Conservation (phyloP, 2,113 vertebrate species). For the Plecturocebus donacophilus region DNA sequence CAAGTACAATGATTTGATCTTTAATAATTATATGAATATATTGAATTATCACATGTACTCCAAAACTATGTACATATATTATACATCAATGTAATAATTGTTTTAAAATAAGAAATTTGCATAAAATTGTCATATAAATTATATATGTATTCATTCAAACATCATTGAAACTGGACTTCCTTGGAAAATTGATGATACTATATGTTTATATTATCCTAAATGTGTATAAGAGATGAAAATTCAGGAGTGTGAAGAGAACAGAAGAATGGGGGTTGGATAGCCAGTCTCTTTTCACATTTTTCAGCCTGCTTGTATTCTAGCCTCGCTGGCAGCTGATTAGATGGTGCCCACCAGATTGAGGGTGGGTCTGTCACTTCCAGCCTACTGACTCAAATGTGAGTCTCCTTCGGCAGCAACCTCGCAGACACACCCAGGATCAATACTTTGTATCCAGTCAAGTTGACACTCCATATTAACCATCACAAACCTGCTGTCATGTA, state of each 20-base stretch:
- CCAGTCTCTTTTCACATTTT: too few species aligned
- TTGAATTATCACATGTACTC: not conserved
- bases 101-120: not conserved
- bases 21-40: not conserved
- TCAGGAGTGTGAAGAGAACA: not conserved
- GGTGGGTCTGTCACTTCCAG: too few species aligned
- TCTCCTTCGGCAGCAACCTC: too few species aligned
- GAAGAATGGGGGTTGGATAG: not conserved
- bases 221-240: not conserved
- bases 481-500: not conserved
- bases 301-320: too few species aligned
- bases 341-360: too few species aligned
- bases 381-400: too few species aligned
- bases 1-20: not conserved
- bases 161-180: constrained; percentile 7
- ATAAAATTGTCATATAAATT: not conserved
- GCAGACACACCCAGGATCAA: too few species aligned
- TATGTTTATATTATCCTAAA: not conserved
- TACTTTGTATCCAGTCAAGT: too few species aligned
- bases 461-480: too few species aligned
- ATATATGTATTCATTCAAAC: not conserved
- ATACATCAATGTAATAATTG: not conserved
- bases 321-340: too few species aligned
- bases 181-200: not conserved
- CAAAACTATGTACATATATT: not conserved